Evolutionary conservation across 1,140 invertebrate species (phyloP), one percentile per base, ranked within the genome.

Genomic region (Colletes gigas): DNA sequence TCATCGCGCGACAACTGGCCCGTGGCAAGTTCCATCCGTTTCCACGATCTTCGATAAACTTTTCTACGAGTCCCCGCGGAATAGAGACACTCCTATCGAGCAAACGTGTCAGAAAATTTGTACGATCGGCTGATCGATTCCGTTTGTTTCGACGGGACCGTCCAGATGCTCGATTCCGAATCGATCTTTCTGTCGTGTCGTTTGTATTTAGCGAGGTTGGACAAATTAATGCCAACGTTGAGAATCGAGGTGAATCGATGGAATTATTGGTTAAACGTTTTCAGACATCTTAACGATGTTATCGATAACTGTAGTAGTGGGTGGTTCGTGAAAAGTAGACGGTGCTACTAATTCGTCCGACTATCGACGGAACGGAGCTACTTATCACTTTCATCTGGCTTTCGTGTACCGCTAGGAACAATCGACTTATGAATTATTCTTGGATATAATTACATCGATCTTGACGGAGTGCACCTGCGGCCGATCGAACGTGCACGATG

Each of bases 361-460:
- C 69, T 63, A 50, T 72, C 69, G 50, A 66, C 55, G 14, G 59
- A 19, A 15, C 50, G 41, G 69, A 66, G 19, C 30, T 52, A 21
- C 60, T 80, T 66, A 80, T 80, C 78, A 21, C 62, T 67, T 80
- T 80, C 62, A 66, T 73, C 77, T 7, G 15, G 30, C 41, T 59
- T 66, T 74, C 55, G 19, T n/a, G 30, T 50, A 4, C 41, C 44
- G n/a, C 15, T 8, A 17, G 19, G 44, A 60, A 80, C 71, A 68
- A 68, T 75, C 55, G 78, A 30, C 65, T 80, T 68, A 75, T 80
- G 78, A 80, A 80, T 80, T 60, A 80, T 80, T 80, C 78, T 21
- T 54, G 10, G 72, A 68, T 55, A 74, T 80, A 80, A 80, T 80
- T 80, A 75, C 72, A 21, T 41, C 62, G 71, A 59, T 80, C 54